Conservation (phyloP, 2,797 vertebrate species). For the Echeneis naucrates region DNA sequence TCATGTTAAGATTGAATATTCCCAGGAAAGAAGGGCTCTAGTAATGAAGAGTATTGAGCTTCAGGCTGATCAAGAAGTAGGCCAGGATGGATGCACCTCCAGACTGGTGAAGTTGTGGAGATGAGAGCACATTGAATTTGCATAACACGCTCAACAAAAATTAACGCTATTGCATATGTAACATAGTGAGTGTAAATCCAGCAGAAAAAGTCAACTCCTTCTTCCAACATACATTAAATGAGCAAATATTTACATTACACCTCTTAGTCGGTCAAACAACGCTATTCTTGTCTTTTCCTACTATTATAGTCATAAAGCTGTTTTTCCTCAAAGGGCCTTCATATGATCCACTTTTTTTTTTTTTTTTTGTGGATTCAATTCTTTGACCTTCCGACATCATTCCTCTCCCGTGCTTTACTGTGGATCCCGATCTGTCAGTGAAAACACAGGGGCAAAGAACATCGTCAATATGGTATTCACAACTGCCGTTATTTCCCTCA, state of each 20-base stretch:
- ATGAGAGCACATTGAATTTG: constrained; percentile 61
- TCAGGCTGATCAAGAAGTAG: constrained; percentile 57
- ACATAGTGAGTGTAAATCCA: constrained; percentile 23
- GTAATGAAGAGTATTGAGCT: constrained; percentile 67
- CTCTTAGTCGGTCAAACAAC: background rate
- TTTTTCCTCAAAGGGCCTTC: constrained; percentile 18
- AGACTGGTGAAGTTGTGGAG: constrained; percentile 74
- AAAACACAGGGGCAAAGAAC: constrained; percentile 52
- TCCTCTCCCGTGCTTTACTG: constrained; percentile 29
- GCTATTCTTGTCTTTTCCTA: background rate
- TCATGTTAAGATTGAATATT: constrained; percentile 52
- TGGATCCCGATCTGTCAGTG: constrained; percentile 52
- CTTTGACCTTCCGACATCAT: constrained; percentile 46
- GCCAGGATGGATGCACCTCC: constrained; percentile 59
- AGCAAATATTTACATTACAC: background rate
- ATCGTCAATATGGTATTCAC: constrained; percentile 68
- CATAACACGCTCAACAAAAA: constrained; percentile 61
- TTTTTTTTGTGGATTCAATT: constrained; percentile 38
- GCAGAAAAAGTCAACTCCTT: constrained; percentile 23
- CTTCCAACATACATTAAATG: background rate
- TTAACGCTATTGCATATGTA: constrained; percentile 55
- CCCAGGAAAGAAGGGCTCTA: constrained; percentile 55
- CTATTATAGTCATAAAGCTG: constrained; percentile 3
- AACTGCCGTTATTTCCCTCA: constrained; percentile 76
- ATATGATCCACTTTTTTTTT: constrained; percentile 34